phyloP scores from a whole-genome alignment of 2,888 invertebrate species.

The Megastigmus dorsalis region DNA sequence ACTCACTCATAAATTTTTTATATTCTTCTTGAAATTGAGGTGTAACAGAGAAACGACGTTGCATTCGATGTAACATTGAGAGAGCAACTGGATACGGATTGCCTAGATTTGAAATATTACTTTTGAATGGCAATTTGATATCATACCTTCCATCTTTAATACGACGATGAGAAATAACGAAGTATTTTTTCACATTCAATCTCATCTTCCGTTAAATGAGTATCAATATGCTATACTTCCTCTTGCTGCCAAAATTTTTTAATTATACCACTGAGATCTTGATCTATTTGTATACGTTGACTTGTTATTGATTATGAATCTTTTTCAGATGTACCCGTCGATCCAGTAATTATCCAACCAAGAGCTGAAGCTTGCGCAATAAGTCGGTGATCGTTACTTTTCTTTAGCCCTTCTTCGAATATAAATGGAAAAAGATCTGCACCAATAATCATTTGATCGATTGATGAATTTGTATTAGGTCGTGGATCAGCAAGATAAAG shows the following conservation, averaged over 20 bases:
- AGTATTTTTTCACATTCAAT: neutral
- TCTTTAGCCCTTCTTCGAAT: neutral
- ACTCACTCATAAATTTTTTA: neutral
- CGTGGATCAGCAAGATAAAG: neutral
- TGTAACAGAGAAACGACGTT: neutral
- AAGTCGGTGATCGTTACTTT: neutral
- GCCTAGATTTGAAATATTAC: neutral
- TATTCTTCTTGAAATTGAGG: neutral
- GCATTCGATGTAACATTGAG: neutral
- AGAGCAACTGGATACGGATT: neutral
- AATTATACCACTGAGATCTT: neutral
- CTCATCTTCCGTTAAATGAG: neutral
- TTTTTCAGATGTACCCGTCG: neutral
- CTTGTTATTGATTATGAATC: neutral
- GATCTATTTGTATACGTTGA: neutral
- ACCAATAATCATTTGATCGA: neutral
- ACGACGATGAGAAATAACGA: neutral
- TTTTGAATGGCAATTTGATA: neutral
- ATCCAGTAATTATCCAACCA: neutral
- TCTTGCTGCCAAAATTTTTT: neutral
- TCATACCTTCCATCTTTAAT: neutral
- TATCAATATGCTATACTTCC: neutral
- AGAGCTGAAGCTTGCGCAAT: neutral
- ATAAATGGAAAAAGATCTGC: neutral
- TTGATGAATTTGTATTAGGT: neutral